Percentiles rank a stretch among this genome's conserved stretches.
phyloP scores from a whole-genome alignment of 1,140 invertebrate genomes.

The Trissolcus basalis region DNA sequence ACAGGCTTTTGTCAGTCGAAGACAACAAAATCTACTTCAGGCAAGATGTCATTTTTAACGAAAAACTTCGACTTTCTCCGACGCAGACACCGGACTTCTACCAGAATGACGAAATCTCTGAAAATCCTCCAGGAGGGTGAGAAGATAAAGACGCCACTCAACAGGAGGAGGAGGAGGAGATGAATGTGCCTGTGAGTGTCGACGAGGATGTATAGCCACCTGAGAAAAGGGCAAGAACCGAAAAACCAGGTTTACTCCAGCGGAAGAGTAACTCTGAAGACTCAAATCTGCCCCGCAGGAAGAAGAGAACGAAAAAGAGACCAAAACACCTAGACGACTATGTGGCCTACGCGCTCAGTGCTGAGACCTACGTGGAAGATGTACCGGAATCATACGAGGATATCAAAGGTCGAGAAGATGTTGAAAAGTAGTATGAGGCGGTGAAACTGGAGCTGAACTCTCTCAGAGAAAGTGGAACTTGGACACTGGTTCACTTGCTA shows the following conservation, averaged over 20 bases:
- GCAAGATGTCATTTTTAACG: constrained; percentile 21
- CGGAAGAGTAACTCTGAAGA: no score
- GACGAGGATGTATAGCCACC: constrained; percentile 2
- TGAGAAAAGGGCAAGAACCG: constrained; percentile 1
- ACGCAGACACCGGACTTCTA: no score
- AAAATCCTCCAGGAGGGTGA: no score
- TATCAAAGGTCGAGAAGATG: constrained; percentile 43
- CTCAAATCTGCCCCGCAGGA: no score
- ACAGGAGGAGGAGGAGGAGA: constrained; percentile 11
- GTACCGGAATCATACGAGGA: constrained; percentile 60
- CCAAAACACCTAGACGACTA: neutral
- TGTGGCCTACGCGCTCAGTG: neutral
- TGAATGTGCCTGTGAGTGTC: constrained; percentile 5
- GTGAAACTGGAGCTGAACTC: constrained; percentile 1
- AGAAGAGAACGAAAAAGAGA: no score
- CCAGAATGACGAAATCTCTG: no score
- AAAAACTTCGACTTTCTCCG: no score
- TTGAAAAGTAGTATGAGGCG: constrained; percentile 62
- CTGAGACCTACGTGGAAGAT: constrained; percentile 3
- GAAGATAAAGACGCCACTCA: neutral
- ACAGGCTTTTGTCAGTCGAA: constrained; percentile 37
- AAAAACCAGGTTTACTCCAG: no score
- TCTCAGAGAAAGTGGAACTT: constrained; percentile 8
- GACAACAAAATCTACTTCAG: constrained; percentile 21
- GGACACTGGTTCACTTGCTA: constrained; percentile 7